Evolutionary conservation across 2,113 vertebrate genomes (phyloP).

Genomic region (Arvicanthis niloticus): DNA sequence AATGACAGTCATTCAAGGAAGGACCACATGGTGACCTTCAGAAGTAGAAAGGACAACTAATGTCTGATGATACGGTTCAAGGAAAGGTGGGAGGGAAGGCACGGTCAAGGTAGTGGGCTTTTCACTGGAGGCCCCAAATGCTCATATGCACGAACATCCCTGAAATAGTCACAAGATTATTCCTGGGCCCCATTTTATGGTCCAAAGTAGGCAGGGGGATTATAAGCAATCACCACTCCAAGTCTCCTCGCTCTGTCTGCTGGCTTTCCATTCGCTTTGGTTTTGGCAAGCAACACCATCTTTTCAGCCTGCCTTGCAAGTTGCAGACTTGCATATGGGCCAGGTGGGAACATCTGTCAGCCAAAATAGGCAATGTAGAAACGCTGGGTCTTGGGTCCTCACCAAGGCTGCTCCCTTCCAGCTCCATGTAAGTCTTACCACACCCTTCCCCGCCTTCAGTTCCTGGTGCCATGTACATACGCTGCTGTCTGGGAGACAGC

Average conservation of each 20-base stretch:
- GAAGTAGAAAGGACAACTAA: background rate
- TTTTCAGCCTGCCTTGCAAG: slow-evolving; percentile 66
- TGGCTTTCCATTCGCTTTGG: slow-evolving; percentile 42
- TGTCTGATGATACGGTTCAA: background rate
- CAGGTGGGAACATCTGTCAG: slow-evolving; percentile 75
- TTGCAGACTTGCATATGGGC: slow-evolving; percentile 66
- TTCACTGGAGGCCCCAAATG: background rate
- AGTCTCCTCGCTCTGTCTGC: slow-evolving; percentile 49
- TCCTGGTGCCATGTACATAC: accelerated
- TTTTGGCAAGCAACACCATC: slow-evolving; percentile 66
- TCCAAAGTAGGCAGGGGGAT: background rate
- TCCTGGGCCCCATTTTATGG: background rate
- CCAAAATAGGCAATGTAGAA: slow-evolving; percentile 66
- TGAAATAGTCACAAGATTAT: background rate
- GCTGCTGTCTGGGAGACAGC: background rate
- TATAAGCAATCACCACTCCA: background rate
- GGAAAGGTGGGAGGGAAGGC: background rate
- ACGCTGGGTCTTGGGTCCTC: slow-evolving; percentile 53
- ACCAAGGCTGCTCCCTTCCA: slow-evolving; percentile 69
- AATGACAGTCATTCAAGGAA: background rate
- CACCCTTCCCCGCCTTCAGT: background rate
- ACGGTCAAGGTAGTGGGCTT: background rate
- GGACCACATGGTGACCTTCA: background rate
- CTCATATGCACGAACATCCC: background rate
- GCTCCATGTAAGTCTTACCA: background rate